Conservation (phyloP, 2,888 invertebrate species). For the Digitonthophagus gazella region DNA sequence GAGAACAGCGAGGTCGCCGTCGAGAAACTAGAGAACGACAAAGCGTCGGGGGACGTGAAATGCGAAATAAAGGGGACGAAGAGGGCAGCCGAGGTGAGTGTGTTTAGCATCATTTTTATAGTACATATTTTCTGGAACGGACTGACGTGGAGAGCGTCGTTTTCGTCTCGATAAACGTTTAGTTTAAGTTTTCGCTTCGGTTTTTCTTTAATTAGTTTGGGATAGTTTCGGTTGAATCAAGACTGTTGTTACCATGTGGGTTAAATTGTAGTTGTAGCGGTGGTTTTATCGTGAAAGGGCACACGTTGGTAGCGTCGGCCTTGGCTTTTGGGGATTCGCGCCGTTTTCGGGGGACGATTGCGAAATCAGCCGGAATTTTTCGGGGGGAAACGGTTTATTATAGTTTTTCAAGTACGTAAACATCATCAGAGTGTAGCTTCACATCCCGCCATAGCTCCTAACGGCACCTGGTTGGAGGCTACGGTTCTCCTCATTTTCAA, state of each 20-base stretch:
- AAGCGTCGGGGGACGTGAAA: conserved; percentile 70
- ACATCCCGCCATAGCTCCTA: conserved; percentile 29
- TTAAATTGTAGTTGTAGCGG: conserved; percentile 12
- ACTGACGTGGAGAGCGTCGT: conserved; percentile 26
- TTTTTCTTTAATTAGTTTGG: conserved; percentile 10
- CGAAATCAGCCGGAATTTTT: conserved; percentile 13
- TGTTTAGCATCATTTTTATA: conserved; percentile 29
- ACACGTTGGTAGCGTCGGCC: neutral
- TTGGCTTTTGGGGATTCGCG: neutral
- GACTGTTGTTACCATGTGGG: conserved; percentile 30
- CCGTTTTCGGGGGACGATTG: neutral
- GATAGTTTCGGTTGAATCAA: conserved; percentile 18
- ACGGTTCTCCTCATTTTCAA: conserved; percentile 40
- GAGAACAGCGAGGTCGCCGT: conserved; percentile 86
- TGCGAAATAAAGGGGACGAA: conserved; percentile 84
- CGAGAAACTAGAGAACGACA: conserved; percentile 78
- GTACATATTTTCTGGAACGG: conserved; percentile 18
- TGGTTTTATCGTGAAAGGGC: conserved; percentile 9
- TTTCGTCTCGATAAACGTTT: neutral
- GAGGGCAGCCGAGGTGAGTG: conserved; percentile 83
- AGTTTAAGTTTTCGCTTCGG: conserved; percentile 7
- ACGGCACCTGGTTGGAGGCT: conserved; percentile 42
- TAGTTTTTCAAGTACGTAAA: conserved; percentile 23
- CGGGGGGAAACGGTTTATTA: neutral
- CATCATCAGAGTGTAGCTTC: conserved; percentile 23